Evolutionary conservation across 1,140 invertebrate species (phyloP).

Genomic region (Oncopeltus fasciatus): DNA sequence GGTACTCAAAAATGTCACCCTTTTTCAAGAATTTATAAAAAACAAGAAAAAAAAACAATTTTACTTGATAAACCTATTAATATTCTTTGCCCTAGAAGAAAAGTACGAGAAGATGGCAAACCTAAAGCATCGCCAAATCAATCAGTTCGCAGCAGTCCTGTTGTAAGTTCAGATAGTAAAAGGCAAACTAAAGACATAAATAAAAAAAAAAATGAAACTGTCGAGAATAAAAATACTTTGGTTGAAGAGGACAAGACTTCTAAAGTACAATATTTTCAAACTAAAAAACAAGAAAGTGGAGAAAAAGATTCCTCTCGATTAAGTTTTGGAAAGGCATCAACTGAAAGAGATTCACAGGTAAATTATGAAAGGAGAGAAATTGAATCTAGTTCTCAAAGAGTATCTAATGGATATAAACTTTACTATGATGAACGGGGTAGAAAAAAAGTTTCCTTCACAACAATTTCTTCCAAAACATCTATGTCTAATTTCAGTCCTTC

Average conservation of each 20-base stretch:
- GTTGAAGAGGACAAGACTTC: too few relatives aligned
- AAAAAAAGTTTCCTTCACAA: not conserved
- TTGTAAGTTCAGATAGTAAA: not conserved
- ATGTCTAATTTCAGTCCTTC: not conserved
- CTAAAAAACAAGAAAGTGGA: too few relatives aligned
- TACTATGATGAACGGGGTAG: not conserved
- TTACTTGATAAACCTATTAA: not conserved
- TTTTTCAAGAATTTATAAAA: not conserved
- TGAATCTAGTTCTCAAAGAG: not conserved
- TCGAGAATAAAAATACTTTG: not conserved
- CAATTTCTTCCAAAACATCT: not conserved
- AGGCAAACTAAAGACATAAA: not conserved
- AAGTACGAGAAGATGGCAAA: not conserved
- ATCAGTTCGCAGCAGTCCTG: not conserved
- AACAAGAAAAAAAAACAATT: not conserved
- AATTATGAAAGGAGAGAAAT: too few relatives aligned
- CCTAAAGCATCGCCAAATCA: not conserved
- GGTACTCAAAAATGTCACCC: not conserved
- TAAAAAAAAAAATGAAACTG: not conserved
- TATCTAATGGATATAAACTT: not conserved
- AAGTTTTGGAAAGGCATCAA: too few relatives aligned
- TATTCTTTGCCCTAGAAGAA: not conserved
- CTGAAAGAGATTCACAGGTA: too few relatives aligned
- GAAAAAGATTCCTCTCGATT: too few relatives aligned
- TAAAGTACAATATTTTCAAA: too few relatives aligned